Conservation (phyloP, 2,113 vertebrate genomes). For the Menura novaehollandiae region DNA sequence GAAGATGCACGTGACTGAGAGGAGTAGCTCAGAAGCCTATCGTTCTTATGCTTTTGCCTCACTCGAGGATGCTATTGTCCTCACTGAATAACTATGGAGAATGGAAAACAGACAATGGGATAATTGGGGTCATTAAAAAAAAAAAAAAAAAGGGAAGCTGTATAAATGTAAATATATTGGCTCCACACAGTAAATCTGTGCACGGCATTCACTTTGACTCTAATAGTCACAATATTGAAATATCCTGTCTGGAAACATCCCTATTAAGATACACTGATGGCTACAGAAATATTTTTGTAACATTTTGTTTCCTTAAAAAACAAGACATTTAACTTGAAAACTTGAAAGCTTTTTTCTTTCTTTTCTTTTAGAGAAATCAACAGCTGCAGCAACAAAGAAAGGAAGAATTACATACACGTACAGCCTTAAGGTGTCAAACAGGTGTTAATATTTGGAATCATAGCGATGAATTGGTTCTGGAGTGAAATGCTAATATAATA, state of each 20-base stretch:
- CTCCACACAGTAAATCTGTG: neutral
- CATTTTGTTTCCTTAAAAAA: neutral
- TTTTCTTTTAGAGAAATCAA: neutral
- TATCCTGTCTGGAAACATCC: neutral
- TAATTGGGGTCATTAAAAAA: slow-evolving; percentile 5
- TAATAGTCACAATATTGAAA: neutral
- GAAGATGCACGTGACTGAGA: slow-evolving; percentile 7
- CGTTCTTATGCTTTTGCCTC: neutral
- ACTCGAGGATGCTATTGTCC: slow-evolving; percentile 43
- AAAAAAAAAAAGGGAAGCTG: neutral
- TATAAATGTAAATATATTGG: neutral
- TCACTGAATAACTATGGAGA: slow-evolving; percentile 37
- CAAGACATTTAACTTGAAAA: neutral
- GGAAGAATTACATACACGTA: neutral
- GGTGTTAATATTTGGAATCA: slow-evolving; percentile 65
- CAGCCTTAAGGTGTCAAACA: slow-evolving; percentile 55
- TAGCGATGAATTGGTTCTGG: slow-evolving; percentile 51
- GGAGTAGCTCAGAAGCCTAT: neutral
- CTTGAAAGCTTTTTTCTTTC: neutral
- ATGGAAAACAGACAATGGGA: slow-evolving; percentile 3
- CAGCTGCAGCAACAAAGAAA: neutral
- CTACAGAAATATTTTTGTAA: neutral
- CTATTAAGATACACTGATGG: neutral
- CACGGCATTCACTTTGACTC: neutral
- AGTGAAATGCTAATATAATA: slow-evolving; percentile 68